phyloP scores from a whole-genome alignment of 2,113 vertebrate genomes.

The Colius striatus region DNA sequence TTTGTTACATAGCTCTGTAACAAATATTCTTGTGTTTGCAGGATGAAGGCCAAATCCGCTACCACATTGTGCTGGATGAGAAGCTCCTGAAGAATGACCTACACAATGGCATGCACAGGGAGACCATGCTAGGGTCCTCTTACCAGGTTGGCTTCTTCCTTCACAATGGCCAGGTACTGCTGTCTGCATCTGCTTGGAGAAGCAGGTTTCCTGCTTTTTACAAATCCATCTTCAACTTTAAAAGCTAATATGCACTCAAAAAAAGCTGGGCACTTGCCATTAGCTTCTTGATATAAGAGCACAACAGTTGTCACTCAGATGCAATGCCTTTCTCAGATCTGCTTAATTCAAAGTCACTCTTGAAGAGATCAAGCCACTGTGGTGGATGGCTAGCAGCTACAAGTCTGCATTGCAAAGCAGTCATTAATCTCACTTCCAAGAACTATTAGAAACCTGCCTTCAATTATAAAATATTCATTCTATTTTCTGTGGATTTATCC shows the following conservation, averaged over 20 bases:
- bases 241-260: background rate
- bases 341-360: background rate
- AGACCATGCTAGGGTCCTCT: constrained; percentile 89
- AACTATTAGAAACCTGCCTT: background rate
- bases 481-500: background rate
- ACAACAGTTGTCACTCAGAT: background rate
- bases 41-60: constrained; percentile 82
- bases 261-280: background rate
- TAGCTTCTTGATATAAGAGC: background rate
- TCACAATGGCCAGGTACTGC: constrained; percentile 81
- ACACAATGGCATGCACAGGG: constrained; percentile 84
- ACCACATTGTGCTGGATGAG: constrained; percentile 85
- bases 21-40: constrained; percentile 48
- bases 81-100: constrained; percentile 84
- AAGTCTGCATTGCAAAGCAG: background rate
- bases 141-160: constrained; percentile 84
- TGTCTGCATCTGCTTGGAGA: background rate
- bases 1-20: background rate
- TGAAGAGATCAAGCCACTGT: background rate
- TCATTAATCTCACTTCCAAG: background rate
- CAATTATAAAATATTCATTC: background rate
- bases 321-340: background rate
- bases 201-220: background rate
- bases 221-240: background rate
- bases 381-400: background rate